Evolutionary conservation across 64 coral and sea anemone species (phyloP), one percentile per base, ranked within the genome.

Genomic region (Acropora yongei): DNA sequence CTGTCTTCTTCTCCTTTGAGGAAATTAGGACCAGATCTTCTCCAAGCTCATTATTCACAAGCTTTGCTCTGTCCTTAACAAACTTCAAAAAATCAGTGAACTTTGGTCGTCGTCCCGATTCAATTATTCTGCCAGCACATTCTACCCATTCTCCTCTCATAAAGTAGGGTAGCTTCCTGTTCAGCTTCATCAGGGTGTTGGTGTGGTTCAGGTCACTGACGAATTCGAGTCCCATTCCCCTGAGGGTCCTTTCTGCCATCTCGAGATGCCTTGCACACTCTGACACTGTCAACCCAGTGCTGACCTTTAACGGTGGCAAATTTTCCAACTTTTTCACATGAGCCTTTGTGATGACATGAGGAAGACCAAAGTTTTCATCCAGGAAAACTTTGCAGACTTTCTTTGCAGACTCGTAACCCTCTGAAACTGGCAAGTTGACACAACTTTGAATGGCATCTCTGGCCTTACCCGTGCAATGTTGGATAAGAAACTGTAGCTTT

Each of bases 31-130:
- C 4, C 2, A 95, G 40, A n/a, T 91, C 83, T 44, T 95, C 82
- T 41, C 89, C 83, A 68, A 95, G 91, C 81, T 95, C 89, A 66
- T 95, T 95, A 49, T 95, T 91, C 1, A 91, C 76, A 9, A 95
- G 77, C 8, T 79, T 88, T 3, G 88, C 89, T 82, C 89, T 61
- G 7, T 91, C 83, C 41, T 87, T 91, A 0, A 95, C 78, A 80
- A 95, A 91, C 63, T 42, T 44, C 1, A 95, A 39, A 20, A 95
- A 95, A 51, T 95, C 72, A 78, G 57, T 3, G 83, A 94, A 94
- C 55, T 79, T 94, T 0, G 88, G 87, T 11, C 57, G 79, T 79
- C 19, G 39, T 10, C 65, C 93, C 5, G 71, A 0, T 2, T 48
- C 92, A 43, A 94, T 89, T 60, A 94, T 91, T 75, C 53, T 95